Base-by-base conservation (phyloP, 2,888 invertebrate species). In the Ommatoiulus sabulosus region DNA sequence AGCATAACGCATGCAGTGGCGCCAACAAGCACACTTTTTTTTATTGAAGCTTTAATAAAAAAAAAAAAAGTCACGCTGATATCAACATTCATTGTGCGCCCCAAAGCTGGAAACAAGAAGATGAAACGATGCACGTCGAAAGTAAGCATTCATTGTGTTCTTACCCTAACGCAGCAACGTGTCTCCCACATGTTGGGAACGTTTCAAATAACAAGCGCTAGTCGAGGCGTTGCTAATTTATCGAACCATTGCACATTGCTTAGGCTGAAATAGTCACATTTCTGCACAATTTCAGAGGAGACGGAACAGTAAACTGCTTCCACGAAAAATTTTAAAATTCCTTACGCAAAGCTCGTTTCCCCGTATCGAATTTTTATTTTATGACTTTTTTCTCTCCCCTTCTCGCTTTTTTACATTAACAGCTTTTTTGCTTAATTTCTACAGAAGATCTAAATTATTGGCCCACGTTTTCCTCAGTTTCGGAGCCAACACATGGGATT, bases 381-480 rank as follows among this genome's bases (percentile, higher is more conserved):
- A 72, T 72, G 72, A n/a, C 72, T 24, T 20, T 72, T 72, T 52
- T 52, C 52, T 52, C 24, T 10, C 72, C 20, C 72, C 72, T 72
- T 72, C 24, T 10, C 72, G 72, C 24, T 72, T 72, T 72, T 72
- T 72, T 72, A 72, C 72, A 72, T 72, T 72, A 72, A 72, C 72
- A 72, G 72, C 72, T 72, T 72, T 35, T 72, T 72, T 72, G 72
- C 72, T 72, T 72, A 72, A 72, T 72, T 72, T 72, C 72, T 72
- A 72, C 72, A 15, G 63, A 63, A 63, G 72, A 72, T 72, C 72
- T 72, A 72, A 72, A 72, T 72, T 72, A 72, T 72, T 24, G 72
- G 8, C 72, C 7, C 72, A 72, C 72, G 20, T 72, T 24, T 52
- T 72, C 24, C 72, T 72, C 72, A 24, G n/a, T 63, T 63, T n/a